These are phyloP conservation scores for Rotaria magnacalcarata DNA, from an alignment of 2,888 invertebrate species.

Conservation along the genomic window DNA sequence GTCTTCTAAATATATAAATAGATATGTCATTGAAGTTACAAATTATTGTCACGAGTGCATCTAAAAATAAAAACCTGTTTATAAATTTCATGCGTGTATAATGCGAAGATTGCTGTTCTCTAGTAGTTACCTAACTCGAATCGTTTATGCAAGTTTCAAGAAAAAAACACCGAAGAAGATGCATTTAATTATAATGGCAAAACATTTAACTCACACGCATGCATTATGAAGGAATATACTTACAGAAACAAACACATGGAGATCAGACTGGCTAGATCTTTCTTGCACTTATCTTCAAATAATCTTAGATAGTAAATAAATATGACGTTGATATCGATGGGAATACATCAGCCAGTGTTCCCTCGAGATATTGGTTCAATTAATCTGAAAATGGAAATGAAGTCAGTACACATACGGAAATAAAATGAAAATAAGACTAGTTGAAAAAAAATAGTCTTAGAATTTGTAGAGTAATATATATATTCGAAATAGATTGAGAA, in stretches of 20 bases:
- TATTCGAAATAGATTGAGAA: background rate
- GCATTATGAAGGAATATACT: background rate
- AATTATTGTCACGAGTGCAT: background rate
- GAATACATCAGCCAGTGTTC: background rate
- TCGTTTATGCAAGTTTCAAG: background rate
- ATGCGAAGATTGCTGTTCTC: background rate
- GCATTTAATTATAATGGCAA: background rate
- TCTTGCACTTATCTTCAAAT: background rate
- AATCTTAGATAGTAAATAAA: background rate
- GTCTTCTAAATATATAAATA: background rate
- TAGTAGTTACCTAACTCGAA: background rate
- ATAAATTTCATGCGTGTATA: background rate
- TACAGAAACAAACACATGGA: too few species aligned
- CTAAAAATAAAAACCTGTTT: background rate
- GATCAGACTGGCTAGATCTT: background rate
- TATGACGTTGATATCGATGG: background rate
- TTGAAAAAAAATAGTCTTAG: background rate
- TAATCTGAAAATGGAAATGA: background rate
- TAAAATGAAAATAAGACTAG: background rate
- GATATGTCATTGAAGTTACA: background rate
- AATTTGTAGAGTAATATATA: background rate
- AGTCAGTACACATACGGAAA: background rate
- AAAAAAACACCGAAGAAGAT: background rate
- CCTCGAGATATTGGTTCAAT: background rate
- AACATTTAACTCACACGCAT: background rate